Evolutionary conservation across 2,113 vertebrate genomes (phyloP), one percentile per base, ranked within the genome.

Genomic region (Heterochromis multidens): DNA sequence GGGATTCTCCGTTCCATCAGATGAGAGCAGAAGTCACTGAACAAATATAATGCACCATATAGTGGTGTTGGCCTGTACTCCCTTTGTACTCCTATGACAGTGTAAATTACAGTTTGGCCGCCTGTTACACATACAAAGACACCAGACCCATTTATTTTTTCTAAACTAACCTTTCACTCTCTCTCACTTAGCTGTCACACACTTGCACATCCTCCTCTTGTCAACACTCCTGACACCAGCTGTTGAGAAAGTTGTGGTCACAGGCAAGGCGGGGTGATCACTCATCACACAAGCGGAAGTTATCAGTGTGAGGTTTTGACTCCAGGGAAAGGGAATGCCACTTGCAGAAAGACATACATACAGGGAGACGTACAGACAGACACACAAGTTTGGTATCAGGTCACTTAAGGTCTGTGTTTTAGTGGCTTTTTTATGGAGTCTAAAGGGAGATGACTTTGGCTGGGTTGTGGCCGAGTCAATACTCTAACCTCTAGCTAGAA

Each of bases 371-470:
- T 56, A 74, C 56, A 78, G 37, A 76, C 35, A 77, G 72, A 62
- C 19, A 37, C 43, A 43, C 33, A 80, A 8, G 3, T 37, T 7
- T 54, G 29, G 7, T 77, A 56, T 63, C 19, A 27, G 87, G 88
- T 91, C 72, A 76, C 4, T 8, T 67, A 23, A 87, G 84, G 52
- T 67, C 74, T 59, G 78, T 49, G 17, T 80, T 90, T 88, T 88
- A 90, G 57, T 62, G 79, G 35, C 61, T 89, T 86, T 87, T 94
- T 95, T 87, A 94, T 91, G 78, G 84, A 93, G 85, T 93, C 84
- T 82, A 61, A 84, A 87, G 56, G 23, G 49, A 81, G 54, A 80
- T 14, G 77, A 82, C 87, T 91, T 88, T 74, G 72, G 77, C 83
- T 54, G 60, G 70, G 76, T 85, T 89, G 37, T 52, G 84, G 80